Percentiles rank a stretch among this genome's conserved stretches.
Evolutionary conservation across 2,113 vertebrate genomes (phyloP).

Genomic region (Procapra przewalskii): DNA sequence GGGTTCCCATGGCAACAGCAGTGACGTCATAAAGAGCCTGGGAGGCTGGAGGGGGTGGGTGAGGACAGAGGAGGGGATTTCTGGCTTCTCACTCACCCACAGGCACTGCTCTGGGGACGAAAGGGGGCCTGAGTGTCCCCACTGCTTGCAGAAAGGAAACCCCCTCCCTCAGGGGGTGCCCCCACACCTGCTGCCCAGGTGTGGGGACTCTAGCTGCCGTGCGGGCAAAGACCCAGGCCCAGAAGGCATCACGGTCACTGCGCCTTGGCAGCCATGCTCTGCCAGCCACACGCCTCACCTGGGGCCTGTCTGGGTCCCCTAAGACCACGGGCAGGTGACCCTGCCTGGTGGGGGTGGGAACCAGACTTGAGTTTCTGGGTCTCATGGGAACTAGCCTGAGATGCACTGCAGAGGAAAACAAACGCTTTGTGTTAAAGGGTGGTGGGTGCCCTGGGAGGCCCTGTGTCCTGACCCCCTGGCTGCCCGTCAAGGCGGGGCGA

Average conservation of each 20-base stretch:
- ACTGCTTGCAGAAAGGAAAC: accelerated
- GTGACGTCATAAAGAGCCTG: conserved; percentile 63
- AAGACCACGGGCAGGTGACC: too few relatives aligned
- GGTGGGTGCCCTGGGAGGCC: background rate
- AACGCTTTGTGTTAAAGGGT: background rate
- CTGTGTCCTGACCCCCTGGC: background rate
- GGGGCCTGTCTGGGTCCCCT: accelerated
- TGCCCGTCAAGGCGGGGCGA: accelerated
- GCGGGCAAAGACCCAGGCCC: background rate
- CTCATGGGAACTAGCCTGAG: background rate
- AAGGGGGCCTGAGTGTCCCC: background rate
- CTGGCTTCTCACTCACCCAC: background rate
- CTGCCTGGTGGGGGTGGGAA: background rate
- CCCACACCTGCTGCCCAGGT: background rate
- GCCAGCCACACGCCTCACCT: background rate
- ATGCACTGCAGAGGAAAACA: background rate
- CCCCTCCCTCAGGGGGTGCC: background rate
- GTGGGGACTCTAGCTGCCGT: accelerated
- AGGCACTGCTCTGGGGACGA: accelerated
- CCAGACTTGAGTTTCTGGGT: background rate
- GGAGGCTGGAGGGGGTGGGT: background rate
- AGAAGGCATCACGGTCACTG: accelerated
- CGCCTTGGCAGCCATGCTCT: accelerated
- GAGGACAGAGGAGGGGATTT: background rate
- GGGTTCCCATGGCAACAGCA: conserved; percentile 70